These are phyloP conservation scores for Horisme vitalbata DNA, from an alignment of 2,888 invertebrate genomes.

Conservation along the genomic window DNA sequence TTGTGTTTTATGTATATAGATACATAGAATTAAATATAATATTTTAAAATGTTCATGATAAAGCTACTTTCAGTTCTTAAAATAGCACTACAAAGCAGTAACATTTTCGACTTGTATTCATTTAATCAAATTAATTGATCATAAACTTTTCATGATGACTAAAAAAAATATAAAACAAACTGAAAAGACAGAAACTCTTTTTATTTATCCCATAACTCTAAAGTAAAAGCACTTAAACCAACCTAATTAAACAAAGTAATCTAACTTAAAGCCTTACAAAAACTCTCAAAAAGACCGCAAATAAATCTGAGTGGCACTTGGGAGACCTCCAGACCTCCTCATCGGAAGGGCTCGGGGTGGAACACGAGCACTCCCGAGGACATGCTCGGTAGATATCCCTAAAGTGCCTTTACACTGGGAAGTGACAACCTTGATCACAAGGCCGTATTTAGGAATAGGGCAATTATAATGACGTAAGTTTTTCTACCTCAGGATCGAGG, in stretches of 20 bases:
- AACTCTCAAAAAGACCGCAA: background rate
- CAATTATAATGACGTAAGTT: background rate
- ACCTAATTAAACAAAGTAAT: constrained; percentile 12
- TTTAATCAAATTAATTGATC: no score
- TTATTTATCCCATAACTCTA: no score
- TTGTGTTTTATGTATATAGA: no score
- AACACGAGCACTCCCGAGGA: background rate
- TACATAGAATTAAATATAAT: no score
- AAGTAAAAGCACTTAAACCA: background rate
- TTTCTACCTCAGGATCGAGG: no score
- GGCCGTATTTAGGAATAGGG: background rate
- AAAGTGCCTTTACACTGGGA: constrained; percentile 4
- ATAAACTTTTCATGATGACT: no score
- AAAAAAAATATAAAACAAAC: no score
- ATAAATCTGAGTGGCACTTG: background rate
- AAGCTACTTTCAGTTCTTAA: no score
- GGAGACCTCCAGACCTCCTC: background rate
- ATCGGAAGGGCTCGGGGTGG: background rate
- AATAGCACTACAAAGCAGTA: no score
- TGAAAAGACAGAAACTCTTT: no score
- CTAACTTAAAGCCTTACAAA: constrained; percentile 3
- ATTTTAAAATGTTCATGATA: no score
- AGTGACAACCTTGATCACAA: background rate
- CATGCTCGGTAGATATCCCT: background rate
- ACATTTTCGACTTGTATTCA: no score